These are phyloP conservation scores for Semotilus atromaculatus DNA, from an alignment of 2,797 vertebrate genomes.

Conservation along the genomic window DNA sequence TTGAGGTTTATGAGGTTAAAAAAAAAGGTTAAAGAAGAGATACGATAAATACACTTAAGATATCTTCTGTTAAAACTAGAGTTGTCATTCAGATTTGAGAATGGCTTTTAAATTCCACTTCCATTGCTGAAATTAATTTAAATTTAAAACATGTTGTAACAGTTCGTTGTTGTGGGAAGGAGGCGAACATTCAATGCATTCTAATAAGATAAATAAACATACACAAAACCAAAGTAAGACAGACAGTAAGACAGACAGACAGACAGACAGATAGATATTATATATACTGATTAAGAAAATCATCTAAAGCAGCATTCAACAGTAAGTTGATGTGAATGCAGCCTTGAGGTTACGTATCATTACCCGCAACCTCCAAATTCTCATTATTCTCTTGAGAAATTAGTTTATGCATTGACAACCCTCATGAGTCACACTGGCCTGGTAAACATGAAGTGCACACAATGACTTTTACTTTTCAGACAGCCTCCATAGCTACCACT, in stretches of 20 bases:
- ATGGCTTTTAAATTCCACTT: background rate
- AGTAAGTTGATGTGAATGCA: background rate
- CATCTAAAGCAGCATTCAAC: too few relatives aligned
- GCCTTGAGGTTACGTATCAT: conserved; percentile 20
- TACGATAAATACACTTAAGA: too few relatives aligned
- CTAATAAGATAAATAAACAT: too few relatives aligned
- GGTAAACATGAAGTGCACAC: conserved; percentile 17
- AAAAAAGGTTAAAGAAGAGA: too few relatives aligned
- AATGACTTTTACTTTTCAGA: conserved; percentile 20
- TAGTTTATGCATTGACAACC: conserved; percentile 15
- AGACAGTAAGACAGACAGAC: too few relatives aligned
- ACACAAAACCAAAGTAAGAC: too few relatives aligned
- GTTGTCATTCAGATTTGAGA: background rate
- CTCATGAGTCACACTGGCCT: conserved; percentile 12
- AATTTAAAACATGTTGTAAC: background rate
- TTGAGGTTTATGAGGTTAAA: too few relatives aligned
- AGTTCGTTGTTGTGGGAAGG: too few relatives aligned
- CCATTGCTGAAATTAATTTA: background rate
- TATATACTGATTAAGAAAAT: too few relatives aligned
- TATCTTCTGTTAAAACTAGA: too few relatives aligned
- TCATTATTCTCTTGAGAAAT: conserved; percentile 30
- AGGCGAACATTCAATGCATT: too few relatives aligned
- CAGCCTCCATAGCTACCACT: background rate
- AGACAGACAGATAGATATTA: too few relatives aligned
- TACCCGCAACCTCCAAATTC: conserved; percentile 4